Evolutionary conservation across 1,140 invertebrate genomes (phyloP).

Genomic region (Trachymyrmex septentrionalis): DNA sequence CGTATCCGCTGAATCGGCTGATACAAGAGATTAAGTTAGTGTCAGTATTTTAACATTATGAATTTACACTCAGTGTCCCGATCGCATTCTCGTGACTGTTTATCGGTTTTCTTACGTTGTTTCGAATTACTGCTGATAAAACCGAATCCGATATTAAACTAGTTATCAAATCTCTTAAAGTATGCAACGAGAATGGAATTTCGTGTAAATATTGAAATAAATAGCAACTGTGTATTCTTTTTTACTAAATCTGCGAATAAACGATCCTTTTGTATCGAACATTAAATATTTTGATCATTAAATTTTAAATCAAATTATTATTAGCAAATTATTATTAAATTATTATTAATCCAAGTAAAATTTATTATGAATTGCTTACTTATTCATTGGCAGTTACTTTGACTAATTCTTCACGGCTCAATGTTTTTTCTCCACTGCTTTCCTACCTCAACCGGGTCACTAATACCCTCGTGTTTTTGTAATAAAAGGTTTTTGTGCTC

Average conservation of each 20-base stretch:
- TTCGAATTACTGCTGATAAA: conserved; percentile 71
- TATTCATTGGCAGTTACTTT: not conserved
- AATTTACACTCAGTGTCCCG: conserved; percentile 38
- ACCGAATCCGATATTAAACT: conserved; percentile 43
- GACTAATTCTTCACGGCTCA: not conserved
- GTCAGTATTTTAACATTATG: conserved; percentile 48
- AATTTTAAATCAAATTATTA: conserved; percentile 4
- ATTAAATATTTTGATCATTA: conserved; percentile 4
- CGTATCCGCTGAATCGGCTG: conserved; percentile 46
- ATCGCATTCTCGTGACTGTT: conserved; percentile 38
- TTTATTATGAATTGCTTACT: not conserved
- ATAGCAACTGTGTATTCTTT: not conserved
- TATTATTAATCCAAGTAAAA: not conserved
- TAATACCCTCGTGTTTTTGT: no score
- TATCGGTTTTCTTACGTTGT: conserved; percentile 58
- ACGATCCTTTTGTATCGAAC: not conserved
- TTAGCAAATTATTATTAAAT: not conserved
- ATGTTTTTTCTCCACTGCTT: no score
- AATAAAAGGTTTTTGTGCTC: no score
- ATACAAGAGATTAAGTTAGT: conserved; percentile 35
- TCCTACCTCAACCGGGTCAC: no score
- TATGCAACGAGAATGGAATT: conserved; percentile 28
- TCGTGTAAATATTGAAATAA: conserved; percentile 41
- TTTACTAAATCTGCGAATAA: not conserved
- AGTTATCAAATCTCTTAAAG: conserved; percentile 29